phyloP scores from a whole-genome alignment of 2,113 vertebrate species.

The Myrmecobius fasciatus region DNA sequence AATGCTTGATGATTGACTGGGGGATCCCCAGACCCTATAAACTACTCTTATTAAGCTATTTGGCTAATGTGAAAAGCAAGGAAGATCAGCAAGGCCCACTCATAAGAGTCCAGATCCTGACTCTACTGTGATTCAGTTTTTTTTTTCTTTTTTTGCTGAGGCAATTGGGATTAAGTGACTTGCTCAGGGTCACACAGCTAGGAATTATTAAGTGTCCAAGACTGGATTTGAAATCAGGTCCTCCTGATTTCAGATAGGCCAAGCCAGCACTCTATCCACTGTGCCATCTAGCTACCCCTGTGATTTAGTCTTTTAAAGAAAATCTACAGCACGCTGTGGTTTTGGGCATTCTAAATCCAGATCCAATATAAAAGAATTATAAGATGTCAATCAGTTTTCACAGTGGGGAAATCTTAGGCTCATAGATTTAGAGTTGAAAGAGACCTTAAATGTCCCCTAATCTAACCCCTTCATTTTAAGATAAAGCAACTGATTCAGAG shows the following conservation, averaged over 20 bases:
- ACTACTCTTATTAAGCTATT: neutral
- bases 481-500: neutral
- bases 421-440: neutral
- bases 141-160: no score
- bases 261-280: no score
- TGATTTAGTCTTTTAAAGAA: neutral
- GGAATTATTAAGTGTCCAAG: no score
- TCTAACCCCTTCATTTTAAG: neutral
- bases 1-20: neutral
- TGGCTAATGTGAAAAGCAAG: neutral
- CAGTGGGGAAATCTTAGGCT: neutral
- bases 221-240: no score
- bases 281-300: neutral
- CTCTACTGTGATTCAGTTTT: no score
- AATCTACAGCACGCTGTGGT: neutral
- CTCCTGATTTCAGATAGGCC: no score
- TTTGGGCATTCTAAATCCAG: neutral
- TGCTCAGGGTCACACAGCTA: no score
- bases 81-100: neutral
- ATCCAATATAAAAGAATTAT: neutral
- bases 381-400: neutral
- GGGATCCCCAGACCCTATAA: neutral
- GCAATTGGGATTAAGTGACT: no score
- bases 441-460: neutral
- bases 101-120: neutral